phyloP scores from a whole-genome alignment of 2,113 vertebrate species.

The Hemiprocne comata region DNA sequence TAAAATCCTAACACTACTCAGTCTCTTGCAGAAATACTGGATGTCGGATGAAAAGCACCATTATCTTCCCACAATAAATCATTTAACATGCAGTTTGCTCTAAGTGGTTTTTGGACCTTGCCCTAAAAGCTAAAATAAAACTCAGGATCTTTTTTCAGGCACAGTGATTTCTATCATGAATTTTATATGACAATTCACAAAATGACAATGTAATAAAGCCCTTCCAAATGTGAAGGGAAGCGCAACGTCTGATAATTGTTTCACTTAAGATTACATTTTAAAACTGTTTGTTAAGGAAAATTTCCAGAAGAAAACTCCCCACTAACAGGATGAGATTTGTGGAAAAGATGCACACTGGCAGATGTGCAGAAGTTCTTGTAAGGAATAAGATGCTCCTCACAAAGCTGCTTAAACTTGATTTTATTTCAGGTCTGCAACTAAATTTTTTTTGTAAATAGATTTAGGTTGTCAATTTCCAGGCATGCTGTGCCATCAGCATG shows the following conservation, averaged over 20 bases:
- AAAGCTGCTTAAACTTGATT: constrained; percentile 76
- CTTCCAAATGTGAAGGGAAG: neutral
- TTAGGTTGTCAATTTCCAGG: constrained; percentile 80
- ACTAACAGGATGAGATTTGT: constrained; percentile 2
- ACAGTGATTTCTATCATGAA: neutral
- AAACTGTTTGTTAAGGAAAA: neutral
- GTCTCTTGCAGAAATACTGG: neutral
- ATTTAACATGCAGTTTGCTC: neutral
- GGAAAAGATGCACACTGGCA: constrained; percentile 6
- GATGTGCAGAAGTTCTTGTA: constrained; percentile 57
- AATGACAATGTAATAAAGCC: neutral
- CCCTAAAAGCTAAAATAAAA: neutral
- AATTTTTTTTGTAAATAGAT: constrained; percentile 83
- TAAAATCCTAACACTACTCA: neutral
- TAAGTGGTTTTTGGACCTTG: neutral
- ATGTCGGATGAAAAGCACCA: neutral
- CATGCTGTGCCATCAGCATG: constrained; percentile 76
- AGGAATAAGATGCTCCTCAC: constrained; percentile 50
- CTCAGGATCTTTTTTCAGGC: neutral
- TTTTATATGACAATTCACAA: neutral
- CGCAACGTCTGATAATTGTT: neutral
- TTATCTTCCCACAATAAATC: neutral
- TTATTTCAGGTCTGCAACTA: constrained; percentile 74
- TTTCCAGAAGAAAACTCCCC: constrained; percentile 11
- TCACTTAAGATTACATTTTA: neutral